phyloP scores from a whole-genome alignment of 2,888 invertebrate genomes.

The Thysanoteuthis rhombus region DNA sequence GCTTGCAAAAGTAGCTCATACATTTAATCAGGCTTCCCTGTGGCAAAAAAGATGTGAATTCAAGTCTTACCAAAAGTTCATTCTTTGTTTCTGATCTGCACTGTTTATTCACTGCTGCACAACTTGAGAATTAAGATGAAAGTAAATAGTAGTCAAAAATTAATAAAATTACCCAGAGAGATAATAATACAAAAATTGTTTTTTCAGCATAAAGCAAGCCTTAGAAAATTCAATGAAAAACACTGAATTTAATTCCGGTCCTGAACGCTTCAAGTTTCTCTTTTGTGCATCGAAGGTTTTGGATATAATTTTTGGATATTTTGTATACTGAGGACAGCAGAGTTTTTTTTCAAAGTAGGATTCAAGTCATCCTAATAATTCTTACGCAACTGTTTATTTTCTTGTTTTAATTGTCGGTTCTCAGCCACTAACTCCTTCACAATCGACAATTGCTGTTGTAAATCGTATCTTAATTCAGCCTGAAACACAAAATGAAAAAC shows the following conservation, averaged over 20 bases:
- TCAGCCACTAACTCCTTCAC: conserved; percentile 57
- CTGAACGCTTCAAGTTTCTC: too few species aligned
- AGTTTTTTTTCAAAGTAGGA: background rate
- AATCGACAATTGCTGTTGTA: conserved; percentile 56
- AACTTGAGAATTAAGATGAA: too few species aligned
- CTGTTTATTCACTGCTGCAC: too few species aligned
- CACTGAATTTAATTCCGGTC: too few species aligned
- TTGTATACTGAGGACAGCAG: background rate
- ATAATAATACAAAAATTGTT: background rate
- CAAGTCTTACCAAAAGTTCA: too few species aligned
- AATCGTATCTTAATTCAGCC: conserved; percentile 47
- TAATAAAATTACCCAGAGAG: background rate
- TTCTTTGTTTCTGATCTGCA: too few species aligned
- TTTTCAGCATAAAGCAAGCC: background rate
- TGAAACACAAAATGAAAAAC: conserved; percentile 38
- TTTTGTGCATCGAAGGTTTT: background rate
- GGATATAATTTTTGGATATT: background rate
- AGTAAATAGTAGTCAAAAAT: background rate
- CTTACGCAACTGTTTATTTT: conserved; percentile 55
- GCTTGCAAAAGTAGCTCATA: too few species aligned
- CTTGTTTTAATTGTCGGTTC: conserved; percentile 54
- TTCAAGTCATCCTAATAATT: conserved; percentile 38
- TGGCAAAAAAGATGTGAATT: too few species aligned
- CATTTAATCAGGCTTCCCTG: too few species aligned
- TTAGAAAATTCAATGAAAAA: too few species aligned